Conservation (phyloP, 2,888 invertebrate species). For the Diaperis boleti region DNA sequence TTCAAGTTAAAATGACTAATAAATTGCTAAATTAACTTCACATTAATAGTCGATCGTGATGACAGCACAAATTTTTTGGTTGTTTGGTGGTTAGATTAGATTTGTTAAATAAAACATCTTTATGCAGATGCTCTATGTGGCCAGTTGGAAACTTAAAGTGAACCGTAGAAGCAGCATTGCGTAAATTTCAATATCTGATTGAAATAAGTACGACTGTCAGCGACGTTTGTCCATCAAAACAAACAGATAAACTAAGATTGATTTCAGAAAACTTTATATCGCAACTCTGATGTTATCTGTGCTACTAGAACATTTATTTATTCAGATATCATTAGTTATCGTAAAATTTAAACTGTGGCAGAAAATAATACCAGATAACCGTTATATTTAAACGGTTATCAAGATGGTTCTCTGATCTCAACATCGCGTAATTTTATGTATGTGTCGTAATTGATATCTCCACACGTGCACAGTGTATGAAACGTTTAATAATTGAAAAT, state of each 20-base stretch:
- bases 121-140: no score
- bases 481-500: no score
- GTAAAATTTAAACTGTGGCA: slow-evolving; percentile 45
- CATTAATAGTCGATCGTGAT: no score
- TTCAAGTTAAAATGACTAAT: no score
- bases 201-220: slow-evolving; percentile 44
- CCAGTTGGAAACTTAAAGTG: no score
- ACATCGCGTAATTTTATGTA: slow-evolving; percentile 23
- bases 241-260: slow-evolving; percentile 52
- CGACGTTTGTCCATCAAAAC: slow-evolving; percentile 48
- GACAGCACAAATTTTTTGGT: no score
- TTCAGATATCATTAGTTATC: slow-evolving; percentile 40
- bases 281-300: slow-evolving; percentile 46
- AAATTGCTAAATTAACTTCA: no score
- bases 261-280: slow-evolving; percentile 52
- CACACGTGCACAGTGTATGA: no score
- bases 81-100: no score
- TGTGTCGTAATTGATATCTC: slow-evolving; percentile 8
- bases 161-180: background rate
- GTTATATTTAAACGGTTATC: slow-evolving; percentile 44
- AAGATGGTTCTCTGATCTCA: slow-evolving; percentile 41
- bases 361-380: slow-evolving; percentile 32
- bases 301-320: slow-evolving; percentile 45
- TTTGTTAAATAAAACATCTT: no score
- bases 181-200: background rate